Base-by-base conservation (phyloP, 2,888 invertebrate genomes). In the Melanostoma scalare region DNA sequence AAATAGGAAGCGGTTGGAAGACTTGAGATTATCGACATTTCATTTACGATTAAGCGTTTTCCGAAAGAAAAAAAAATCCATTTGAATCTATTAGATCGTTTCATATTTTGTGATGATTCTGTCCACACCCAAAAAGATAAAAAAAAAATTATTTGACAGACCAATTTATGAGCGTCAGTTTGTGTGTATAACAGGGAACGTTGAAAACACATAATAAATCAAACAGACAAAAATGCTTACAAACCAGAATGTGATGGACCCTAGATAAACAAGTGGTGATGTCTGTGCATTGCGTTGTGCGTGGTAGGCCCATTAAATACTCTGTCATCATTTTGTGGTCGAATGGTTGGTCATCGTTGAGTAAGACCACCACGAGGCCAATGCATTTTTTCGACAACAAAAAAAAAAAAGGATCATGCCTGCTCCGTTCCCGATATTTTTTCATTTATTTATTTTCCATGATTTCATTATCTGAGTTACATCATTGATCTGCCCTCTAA, bases 311-410 rank as follows among this genome's bases (percentile, higher is more conserved):
- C 44, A 71, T 80, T 75, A 75, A 75, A 69, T 80, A 44, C 61
- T 30, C 75, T 75, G 82, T 84, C 82, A 84, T 84, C 82, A 46
- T 79, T 78, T 73, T 84, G 78, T 84, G 79, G 82, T 84, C 60
- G 48, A 40, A 52, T 44, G 44, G 53, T 52, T 63, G 46, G 55
- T 63, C 55, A 55, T 68, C 48, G 31, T 58, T 52, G 33, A 61
- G 68, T 50, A 42, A 60, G 84, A 84, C 84, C 84, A 84, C 84
- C 84, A 74, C 10, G 63, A 33, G 46, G 35, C 44, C 35, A 65
- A 8, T 58, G 40, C 36, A 10, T 68, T n/a, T 56, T 58, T 42
- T 50, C 31, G 6, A 10, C 44, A 38, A 40, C 46, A 3, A 20
- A 2, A 30, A 3, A 20, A 2, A 30, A 46, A 10, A 60, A 30